phyloP scores from a whole-genome alignment of 2,113 vertebrate species.

The Hemicordylus capensis region DNA sequence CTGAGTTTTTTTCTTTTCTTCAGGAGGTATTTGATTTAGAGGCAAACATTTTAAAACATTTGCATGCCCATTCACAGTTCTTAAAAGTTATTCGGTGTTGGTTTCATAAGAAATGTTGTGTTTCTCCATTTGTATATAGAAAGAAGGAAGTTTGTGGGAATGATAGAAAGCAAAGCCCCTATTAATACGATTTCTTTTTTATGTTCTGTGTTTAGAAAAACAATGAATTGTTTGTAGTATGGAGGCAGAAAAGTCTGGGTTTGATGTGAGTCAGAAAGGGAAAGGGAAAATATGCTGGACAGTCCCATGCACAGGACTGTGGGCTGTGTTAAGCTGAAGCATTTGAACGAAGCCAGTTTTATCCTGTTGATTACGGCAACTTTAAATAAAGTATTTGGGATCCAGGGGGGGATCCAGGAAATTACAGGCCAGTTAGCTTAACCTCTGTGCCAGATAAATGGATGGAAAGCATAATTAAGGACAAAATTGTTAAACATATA shows the following conservation, averaged over 20 bases:
- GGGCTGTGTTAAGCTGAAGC: not conserved
- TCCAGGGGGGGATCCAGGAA: too few species aligned
- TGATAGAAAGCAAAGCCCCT: not conserved
- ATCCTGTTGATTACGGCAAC: not conserved
- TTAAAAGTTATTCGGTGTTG: not conserved
- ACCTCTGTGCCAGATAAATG: too few species aligned
- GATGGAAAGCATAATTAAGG: too few species aligned
- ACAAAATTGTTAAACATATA: too few species aligned
- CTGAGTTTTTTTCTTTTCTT: not conserved
- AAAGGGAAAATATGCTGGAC: not conserved
- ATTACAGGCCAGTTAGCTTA: too few species aligned
- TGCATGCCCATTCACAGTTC: not conserved
- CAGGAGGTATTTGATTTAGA: not conserved
- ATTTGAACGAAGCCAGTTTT: not conserved
- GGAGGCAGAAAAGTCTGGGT: not conserved
- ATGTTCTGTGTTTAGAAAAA: not conserved
- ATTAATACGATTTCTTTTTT: not conserved
- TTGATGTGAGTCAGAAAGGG: not conserved
- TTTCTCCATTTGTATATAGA: not conserved
- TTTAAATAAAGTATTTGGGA: not conserved
- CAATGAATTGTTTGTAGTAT: not conserved
- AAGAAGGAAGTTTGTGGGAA: not conserved
- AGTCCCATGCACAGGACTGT: not conserved
- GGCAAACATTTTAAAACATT: not conserved
- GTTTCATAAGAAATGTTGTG: not conserved